phyloP scores from a whole-genome alignment of 2,797 vertebrate genomes.

The Agapornis canus region DNA sequence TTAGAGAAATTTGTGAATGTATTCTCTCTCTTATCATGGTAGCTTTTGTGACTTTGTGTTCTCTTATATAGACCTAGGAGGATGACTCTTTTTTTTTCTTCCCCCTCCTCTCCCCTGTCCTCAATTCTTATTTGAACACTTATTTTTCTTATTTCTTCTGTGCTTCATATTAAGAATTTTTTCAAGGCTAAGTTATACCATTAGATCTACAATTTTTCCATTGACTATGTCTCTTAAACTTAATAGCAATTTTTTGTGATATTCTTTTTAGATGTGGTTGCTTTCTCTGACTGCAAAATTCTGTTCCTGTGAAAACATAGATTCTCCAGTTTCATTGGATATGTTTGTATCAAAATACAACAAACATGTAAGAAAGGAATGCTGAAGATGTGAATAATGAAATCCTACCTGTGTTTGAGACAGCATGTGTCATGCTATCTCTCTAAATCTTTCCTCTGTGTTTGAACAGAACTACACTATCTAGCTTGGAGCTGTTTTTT shows the following conservation, averaged over 20 bases:
- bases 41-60: conserved; percentile 51
- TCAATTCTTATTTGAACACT: not conserved
- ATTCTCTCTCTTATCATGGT: conserved; percentile 40
- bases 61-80: not conserved
- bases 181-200: not conserved
- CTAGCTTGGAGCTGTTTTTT: not conserved
- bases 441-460: not conserved
- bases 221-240: not conserved
- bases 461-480: not conserved
- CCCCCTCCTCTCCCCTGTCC: not conserved
- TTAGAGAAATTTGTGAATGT: conserved; percentile 71
- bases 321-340: not conserved
- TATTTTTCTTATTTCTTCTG: not conserved
- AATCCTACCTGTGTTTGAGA: not conserved
- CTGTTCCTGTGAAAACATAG: not conserved
- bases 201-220: not conserved
- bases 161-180: not conserved
- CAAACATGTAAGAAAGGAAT: fast-evolving
- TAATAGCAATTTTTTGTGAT: not conserved
- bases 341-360: not conserved
- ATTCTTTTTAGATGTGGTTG: not conserved
- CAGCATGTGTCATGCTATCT: not conserved
- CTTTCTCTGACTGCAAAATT: not conserved
- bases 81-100: not conserved
- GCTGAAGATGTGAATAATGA: not conserved